phyloP scores from a whole-genome alignment of 2,888 invertebrate genomes.

The Phortica magna region DNA sequence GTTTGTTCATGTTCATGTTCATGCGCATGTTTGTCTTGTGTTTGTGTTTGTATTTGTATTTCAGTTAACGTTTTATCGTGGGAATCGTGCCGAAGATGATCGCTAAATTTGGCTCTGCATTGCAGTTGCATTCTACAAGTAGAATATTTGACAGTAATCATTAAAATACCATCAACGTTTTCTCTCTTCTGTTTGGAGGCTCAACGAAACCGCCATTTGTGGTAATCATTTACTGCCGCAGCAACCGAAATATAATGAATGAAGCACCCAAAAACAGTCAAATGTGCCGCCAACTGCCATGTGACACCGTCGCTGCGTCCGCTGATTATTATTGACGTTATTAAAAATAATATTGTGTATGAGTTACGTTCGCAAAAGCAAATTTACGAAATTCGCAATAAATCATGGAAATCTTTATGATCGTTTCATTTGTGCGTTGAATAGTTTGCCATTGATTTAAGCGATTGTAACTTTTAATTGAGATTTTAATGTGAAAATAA shows the following conservation, averaged over 20 bases:
- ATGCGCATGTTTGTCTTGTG: no score
- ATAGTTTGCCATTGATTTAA: background rate
- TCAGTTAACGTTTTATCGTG: constrained; percentile 23
- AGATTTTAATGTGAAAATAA: background rate
- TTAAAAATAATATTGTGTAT: background rate
- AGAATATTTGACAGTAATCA: constrained; percentile 14
- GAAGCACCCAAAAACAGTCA: background rate
- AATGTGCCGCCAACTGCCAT: background rate
- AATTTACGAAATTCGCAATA: background rate
- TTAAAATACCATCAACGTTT: constrained; percentile 5
- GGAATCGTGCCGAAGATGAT: background rate
- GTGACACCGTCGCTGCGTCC: background rate
- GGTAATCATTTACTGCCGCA: constrained; percentile 8
- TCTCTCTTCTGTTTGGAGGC: background rate
- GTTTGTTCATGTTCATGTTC: background rate
- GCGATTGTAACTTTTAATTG: background rate
- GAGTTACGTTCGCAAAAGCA: background rate
- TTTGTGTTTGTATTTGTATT: background rate
- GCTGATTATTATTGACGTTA: background rate
- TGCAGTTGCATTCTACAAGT: background rate
- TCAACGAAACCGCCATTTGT: background rate
- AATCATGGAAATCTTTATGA: constrained; percentile 20
- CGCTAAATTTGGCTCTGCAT: background rate
- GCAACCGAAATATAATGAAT: background rate
- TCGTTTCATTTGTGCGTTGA: background rate